Percentiles rank a stretch among this genome's conserved stretches.
phyloP scores from a whole-genome alignment of 2,113 vertebrate genomes.

The Stigmatopora argus region DNA sequence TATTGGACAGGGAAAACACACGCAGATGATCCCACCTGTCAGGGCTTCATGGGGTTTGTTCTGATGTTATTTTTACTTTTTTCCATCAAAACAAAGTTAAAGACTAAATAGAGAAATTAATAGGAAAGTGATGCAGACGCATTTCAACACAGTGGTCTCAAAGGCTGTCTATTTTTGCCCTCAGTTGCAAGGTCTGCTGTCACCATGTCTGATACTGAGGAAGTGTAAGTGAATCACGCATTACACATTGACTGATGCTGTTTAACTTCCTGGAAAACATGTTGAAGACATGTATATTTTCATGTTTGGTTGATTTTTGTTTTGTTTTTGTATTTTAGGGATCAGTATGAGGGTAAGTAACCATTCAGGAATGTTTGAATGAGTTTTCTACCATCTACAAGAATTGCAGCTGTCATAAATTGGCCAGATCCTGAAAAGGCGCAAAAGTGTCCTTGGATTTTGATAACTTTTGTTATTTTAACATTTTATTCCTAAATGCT shows the following conservation, averaged over 20 bases:
- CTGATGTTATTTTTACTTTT: background rate
- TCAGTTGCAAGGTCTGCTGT: conserved; percentile 66
- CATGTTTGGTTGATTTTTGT: conserved; percentile 2
- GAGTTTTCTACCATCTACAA: conserved; percentile 1
- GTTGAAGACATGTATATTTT: background rate
- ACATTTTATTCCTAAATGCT: background rate
- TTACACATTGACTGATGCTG: background rate
- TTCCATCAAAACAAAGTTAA: conserved; percentile 2
- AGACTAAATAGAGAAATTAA: background rate
- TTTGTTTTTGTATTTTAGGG: conserved; percentile 65
- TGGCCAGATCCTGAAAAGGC: background rate
- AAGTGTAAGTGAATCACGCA: conserved; percentile 77
- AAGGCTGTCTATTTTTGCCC: conserved; percentile 14
- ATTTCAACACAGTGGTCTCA: conserved; percentile 5
- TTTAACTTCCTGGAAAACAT: background rate
- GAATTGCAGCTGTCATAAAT: background rate
- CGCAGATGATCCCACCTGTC: background rate
- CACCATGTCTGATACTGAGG: conserved; percentile 89
- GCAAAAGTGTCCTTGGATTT: conserved; percentile 1
- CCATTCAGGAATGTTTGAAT: conserved; percentile 9
- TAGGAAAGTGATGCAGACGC: background rate
- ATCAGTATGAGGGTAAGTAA: conserved; percentile 84
- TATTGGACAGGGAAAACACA: background rate
- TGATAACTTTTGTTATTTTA: background rate
- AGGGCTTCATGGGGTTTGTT: background rate